phyloP scores from a whole-genome alignment of 1,140 invertebrate genomes.

The Saccostrea echinata region DNA sequence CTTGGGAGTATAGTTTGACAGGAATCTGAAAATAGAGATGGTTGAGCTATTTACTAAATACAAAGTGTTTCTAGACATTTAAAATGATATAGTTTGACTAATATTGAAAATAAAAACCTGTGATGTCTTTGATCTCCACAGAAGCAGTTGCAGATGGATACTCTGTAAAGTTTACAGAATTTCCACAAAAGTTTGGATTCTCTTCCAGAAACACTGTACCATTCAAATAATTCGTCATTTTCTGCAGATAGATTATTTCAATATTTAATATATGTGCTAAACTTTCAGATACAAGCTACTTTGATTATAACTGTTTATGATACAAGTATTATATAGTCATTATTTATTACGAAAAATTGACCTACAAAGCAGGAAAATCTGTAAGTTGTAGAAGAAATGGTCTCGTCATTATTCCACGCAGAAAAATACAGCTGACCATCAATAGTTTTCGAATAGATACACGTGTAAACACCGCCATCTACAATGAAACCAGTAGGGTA shows the following conservation, averaged over 20 bases:
- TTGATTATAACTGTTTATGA: neutral
- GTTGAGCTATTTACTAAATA: no score
- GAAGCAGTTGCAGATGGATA: neutral
- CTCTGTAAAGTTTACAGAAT: neutral
- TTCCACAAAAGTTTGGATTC: slow-evolving; percentile 28
- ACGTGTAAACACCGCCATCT: neutral
- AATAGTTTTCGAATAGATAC: neutral
- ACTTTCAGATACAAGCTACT: neutral
- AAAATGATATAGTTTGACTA: neutral
- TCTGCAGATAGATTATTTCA: neutral
- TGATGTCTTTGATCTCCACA: neutral
- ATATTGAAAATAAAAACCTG: neutral
- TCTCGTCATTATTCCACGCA: slow-evolving; percentile 1
- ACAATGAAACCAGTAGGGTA: neutral
- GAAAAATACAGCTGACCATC: neutral
- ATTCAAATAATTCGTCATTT: slow-evolving; percentile 4
- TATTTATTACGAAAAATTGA: no score
- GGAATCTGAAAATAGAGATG: neutral
- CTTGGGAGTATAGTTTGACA: slow-evolving; percentile 5
- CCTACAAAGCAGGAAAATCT: slow-evolving; percentile 14
- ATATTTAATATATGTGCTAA: neutral
- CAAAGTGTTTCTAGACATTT: no score
- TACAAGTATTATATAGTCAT: no score
- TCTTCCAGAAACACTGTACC: neutral
- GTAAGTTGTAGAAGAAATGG: neutral